These are phyloP conservation scores for Andrena dorsata DNA, from an alignment of 2,888 invertebrate species.

Conservation along the genomic window DNA sequence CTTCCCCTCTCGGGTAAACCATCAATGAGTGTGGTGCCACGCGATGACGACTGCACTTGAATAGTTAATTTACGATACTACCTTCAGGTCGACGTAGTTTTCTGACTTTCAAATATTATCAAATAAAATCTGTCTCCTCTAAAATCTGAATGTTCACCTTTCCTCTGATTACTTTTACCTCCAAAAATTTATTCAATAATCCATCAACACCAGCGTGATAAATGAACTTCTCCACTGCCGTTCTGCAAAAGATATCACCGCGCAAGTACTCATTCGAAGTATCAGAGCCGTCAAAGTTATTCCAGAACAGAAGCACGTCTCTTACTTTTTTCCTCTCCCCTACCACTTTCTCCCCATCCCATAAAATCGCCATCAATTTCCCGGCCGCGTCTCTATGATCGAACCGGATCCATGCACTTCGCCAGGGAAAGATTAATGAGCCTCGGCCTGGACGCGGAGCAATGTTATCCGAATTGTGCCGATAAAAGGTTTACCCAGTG, in stretches of 20 bases:
- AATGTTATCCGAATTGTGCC: slow-evolving; percentile 64
- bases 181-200: too few species aligned
- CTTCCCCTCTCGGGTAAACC: slow-evolving; percentile 45
- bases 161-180: too few species aligned
- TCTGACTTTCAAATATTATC: too few species aligned
- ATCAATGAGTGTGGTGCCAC: background rate
- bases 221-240: background rate
- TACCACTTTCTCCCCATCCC: background rate
- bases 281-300: background rate
- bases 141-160: too few species aligned
- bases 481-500: slow-evolving; percentile 62
- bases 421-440: slow-evolving; percentile 60
- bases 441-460: slow-evolving; percentile 35
- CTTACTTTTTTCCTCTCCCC: too few species aligned
- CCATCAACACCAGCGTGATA: background rate
- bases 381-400: slow-evolving; percentile 52
- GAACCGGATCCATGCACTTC: slow-evolving; percentile 50
- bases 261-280: background rate
- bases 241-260: background rate
- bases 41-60: background rate
- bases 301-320: background rate
- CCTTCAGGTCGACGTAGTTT: too few species aligned
- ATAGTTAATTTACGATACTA: too few species aligned
- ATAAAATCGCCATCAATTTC: slow-evolving; percentile 60
- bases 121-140: too few species aligned